Conservation (phyloP, 2,888 invertebrate species). For the Fragum fragum region DNA sequence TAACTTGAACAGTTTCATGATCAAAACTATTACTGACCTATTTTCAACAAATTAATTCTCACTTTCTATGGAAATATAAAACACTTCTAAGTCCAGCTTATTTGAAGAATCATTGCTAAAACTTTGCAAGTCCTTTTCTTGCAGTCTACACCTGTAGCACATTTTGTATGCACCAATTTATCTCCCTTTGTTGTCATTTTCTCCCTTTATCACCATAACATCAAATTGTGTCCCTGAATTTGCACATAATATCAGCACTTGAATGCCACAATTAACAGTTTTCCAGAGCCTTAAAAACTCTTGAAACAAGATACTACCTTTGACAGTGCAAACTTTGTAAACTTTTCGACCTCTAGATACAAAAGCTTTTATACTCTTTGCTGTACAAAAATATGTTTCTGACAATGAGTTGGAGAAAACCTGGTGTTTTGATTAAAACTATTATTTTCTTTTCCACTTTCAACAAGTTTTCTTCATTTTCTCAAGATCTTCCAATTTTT, state of each 20-base stretch:
- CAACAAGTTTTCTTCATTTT: too few relatives aligned
- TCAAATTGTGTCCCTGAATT: background rate
- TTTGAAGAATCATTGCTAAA: background rate
- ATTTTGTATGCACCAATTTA: background rate
- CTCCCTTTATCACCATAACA: background rate
- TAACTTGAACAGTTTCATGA: too few relatives aligned
- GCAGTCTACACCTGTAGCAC: background rate
- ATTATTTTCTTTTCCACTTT: too few relatives aligned
- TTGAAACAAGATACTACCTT: too few relatives aligned
- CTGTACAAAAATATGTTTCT: too few relatives aligned
- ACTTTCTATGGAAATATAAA: background rate
- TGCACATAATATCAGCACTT: slow-evolving; percentile 4
- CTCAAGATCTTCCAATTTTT: too few relatives aligned
- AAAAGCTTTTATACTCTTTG: too few relatives aligned
- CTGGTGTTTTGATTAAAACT: too few relatives aligned
- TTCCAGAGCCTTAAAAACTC: too few relatives aligned
- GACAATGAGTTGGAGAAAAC: too few relatives aligned
- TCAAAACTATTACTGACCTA: background rate
- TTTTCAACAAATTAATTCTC: background rate
- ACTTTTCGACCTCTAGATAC: too few relatives aligned
- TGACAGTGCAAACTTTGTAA: too few relatives aligned
- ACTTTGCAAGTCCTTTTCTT: background rate
- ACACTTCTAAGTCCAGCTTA: background rate
- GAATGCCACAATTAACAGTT: background rate
- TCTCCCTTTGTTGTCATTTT: background rate